phyloP scores from a whole-genome alignment of 2,113 vertebrate species.

The Megaleporinus macrocephalus region DNA sequence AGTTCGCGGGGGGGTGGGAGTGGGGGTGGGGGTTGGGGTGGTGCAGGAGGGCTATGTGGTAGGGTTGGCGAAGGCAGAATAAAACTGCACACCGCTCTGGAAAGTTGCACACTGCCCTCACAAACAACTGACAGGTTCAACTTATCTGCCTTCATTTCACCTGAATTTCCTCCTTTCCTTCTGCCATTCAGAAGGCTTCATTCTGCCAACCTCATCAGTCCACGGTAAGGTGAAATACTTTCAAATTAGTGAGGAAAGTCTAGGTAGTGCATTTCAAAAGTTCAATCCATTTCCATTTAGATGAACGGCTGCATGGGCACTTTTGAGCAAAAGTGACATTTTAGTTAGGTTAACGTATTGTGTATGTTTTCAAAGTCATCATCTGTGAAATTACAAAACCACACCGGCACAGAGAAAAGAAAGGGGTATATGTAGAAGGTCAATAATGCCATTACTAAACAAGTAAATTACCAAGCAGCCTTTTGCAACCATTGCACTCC shows the following conservation, averaged over 20 bases:
- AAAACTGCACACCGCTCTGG: conserved; percentile 8
- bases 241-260: conserved; percentile 44
- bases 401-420: conserved; percentile 44
- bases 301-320: conserved; percentile 55
- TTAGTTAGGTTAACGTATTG: conserved; percentile 59
- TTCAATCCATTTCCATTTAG: conserved; percentile 60
- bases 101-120: conserved; percentile 35
- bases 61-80: neutral
- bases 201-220: conserved; percentile 38
- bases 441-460: conserved; percentile 53
- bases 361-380: conserved; percentile 59
- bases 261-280: conserved; percentile 49
- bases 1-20: conserved; percentile 2
- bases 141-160: conserved; percentile 39
- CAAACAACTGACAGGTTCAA: conserved; percentile 34
- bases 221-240: conserved; percentile 42
- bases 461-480: conserved; percentile 49
- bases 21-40: no score
- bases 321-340: conserved; percentile 60
- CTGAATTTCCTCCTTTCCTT: conserved; percentile 34
- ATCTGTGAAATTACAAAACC: conserved; percentile 60
- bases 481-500: conserved; percentile 27
- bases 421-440: conserved; percentile 24
- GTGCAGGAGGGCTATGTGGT: conserved; percentile 6
- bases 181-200: conserved; percentile 37